phyloP scores from a whole-genome alignment of 64 coral and sea anemone species.

The Dendronephthya gigantea region DNA sequence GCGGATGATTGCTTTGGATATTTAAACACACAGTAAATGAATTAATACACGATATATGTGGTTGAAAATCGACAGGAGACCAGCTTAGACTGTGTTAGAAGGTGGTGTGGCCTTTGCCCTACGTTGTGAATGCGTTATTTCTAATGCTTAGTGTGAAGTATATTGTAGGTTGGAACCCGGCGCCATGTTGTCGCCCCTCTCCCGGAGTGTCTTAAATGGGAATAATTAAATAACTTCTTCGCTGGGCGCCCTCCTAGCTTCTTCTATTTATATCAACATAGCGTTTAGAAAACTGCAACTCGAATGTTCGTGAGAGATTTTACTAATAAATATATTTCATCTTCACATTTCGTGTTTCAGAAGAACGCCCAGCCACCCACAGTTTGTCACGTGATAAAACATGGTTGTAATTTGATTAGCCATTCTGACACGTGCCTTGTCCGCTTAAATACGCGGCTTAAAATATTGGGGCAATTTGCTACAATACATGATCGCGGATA shows the following conservation, averaged over 20 bases:
- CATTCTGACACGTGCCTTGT: neutral
- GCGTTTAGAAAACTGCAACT: neutral
- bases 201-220: constrained; percentile 13
- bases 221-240: constrained; percentile 16
- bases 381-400: neutral
- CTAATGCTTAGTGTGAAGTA: neutral
- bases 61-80: constrained; percentile 2
- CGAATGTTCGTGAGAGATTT: neutral
- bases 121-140: neutral
- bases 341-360: neutral
- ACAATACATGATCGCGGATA: neutral
- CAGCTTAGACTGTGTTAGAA: constrained; percentile 4
- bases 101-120: neutral
- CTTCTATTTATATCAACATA: neutral
- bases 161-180: neutral
- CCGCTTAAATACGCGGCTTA: too few relatives aligned
- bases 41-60: neutral
- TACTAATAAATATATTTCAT: neutral
- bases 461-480: neutral
- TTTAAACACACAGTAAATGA: neutral
- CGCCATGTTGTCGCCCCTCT: constrained; percentile 12
- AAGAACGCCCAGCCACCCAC: neutral
- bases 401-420: neutral
- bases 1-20: neutral
- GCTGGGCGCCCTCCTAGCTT: neutral